Conservation (phyloP, 2,797 vertebrate species). For the Xerus rutilus region DNA sequence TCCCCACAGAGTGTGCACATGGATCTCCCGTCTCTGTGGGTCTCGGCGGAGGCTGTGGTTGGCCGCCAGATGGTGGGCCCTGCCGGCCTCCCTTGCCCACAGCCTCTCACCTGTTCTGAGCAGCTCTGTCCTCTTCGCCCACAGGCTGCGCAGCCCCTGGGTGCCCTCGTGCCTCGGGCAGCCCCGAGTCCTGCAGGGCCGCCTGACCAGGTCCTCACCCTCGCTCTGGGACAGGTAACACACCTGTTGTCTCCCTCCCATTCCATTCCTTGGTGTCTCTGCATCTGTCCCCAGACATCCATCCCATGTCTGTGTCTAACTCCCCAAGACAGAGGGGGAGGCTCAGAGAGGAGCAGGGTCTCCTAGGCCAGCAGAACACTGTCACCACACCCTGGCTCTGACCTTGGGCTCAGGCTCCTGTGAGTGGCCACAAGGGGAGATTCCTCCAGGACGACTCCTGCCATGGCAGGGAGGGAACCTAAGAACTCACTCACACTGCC, state of each 20-base stretch:
- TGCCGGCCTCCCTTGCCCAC: not conserved
- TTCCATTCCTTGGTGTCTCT: not conserved
- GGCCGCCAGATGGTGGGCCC: not conserved
- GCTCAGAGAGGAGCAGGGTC: not conserved
- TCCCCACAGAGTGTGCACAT: rapidly evolving
- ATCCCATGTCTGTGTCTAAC: not conserved
- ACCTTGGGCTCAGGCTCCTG: not conserved
- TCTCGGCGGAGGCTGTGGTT: not conserved
- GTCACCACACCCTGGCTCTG: not conserved
- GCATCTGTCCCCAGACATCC: not conserved
- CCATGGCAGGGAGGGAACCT: not conserved
- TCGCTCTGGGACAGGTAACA: conserved; percentile 92
- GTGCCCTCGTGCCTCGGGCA: conserved; percentile 91
- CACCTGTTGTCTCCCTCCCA: conserved; percentile 69
- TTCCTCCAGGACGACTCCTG: not conserved
- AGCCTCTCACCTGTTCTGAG: conserved; percentile 85
- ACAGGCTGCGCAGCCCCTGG: conserved; percentile 91
- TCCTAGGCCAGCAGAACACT: no score
- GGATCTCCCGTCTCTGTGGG: not conserved
- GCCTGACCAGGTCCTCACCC: conserved; percentile 91
- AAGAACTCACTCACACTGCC: rapidly evolving
- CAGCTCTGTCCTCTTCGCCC: conserved; percentile 90
- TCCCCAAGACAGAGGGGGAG: not conserved
- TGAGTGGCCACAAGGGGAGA: not conserved
- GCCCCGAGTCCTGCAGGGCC: conserved; percentile 91